These are phyloP conservation scores for Sebastes nivosus DNA, from an alignment of 2,797 vertebrate genomes.

Conservation along the genomic window DNA sequence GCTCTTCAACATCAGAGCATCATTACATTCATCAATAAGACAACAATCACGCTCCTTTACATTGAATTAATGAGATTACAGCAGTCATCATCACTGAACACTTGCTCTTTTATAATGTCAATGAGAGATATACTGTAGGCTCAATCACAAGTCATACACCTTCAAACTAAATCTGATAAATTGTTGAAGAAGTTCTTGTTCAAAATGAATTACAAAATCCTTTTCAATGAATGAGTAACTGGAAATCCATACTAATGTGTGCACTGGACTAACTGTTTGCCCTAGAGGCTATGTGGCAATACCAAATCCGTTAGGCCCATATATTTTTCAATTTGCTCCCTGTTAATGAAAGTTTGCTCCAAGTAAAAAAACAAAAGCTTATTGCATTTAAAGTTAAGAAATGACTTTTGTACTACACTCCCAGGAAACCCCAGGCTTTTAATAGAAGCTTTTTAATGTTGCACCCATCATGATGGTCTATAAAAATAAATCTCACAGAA, in stretches of 20 bases:
- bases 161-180: background rate
- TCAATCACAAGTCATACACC: background rate
- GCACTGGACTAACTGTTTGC: background rate
- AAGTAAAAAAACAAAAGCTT: background rate
- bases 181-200: background rate
- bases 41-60: background rate
- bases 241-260: background rate
- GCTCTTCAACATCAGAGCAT: background rate
- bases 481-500: background rate
- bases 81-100: background rate
- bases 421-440: background rate
- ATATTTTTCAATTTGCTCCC: background rate
- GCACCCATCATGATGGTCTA: background rate
- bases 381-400: background rate
- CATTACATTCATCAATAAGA: background rate
- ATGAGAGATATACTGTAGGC: background rate
- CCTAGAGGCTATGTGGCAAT: background rate
- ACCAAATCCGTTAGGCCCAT: background rate
- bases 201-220: background rate
- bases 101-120: background rate
- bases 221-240: background rate
- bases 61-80: background rate
- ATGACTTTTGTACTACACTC: background rate
- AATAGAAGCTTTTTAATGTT: background rate
- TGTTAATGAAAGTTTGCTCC: background rate